Evolutionary conservation across 30 jellyfish, hydroid and myxozoan species (phyloP).

Genomic region (Rhopilema esculentum): DNA sequence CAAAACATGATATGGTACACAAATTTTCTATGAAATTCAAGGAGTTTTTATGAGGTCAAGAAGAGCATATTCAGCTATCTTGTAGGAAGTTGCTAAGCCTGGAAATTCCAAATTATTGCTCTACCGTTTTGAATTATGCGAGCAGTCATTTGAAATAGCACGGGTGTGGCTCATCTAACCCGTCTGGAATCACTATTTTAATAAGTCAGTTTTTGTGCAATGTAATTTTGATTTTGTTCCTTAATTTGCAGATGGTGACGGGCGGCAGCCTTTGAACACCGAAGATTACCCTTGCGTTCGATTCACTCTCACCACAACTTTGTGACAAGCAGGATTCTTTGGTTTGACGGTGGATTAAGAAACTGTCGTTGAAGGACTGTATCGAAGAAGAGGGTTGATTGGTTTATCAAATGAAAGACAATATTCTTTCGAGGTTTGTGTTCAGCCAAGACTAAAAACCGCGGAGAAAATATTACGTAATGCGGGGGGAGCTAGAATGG

Average conservation of each 20-base stretch:
- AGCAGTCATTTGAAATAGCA: background rate
- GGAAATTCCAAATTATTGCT: no score
- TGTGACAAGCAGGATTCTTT: constrained; percentile 14
- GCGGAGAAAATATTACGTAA: background rate
- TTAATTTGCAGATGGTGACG: background rate
- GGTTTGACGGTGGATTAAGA: constrained; percentile 27
- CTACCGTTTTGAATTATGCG: background rate
- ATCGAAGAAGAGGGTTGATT: background rate
- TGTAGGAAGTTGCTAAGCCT: no score
- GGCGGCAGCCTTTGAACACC: constrained; percentile 19
- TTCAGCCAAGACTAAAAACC: background rate
- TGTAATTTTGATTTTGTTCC: background rate
- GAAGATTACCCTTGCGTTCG: constrained; percentile 15
- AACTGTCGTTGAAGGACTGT: constrained; percentile 13
- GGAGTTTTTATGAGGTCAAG: no score
- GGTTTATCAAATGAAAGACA: background rate
- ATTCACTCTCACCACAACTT: constrained; percentile 32
- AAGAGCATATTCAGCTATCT: no score
- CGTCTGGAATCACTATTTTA: background rate
- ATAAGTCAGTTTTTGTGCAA: background rate
- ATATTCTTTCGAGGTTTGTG: background rate
- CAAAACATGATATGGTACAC: no score
- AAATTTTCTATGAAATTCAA: no score
- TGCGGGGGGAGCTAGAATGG: no score
- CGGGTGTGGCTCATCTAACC: background rate